Evolutionary conservation across 2,797 vertebrate species (phyloP), one percentile per base, ranked within the genome.

Genomic region (Chaenodraco wilsoni): DNA sequence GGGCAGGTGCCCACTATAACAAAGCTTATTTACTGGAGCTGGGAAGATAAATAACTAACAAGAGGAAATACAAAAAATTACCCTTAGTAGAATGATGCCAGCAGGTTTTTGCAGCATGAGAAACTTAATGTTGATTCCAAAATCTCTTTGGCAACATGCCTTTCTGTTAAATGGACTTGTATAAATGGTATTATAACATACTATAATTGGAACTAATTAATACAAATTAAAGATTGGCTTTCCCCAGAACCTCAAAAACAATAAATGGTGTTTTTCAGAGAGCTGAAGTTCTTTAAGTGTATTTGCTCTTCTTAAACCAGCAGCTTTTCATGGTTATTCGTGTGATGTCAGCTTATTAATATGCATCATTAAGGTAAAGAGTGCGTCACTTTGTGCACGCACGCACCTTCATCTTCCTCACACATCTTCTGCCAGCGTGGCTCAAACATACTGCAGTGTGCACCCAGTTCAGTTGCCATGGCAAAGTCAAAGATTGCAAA

Each of bases 401-500:
- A 2, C 3, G 9, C 16, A 27, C 9, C 2, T 50, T 73, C 2
- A 14, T 69, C 17, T 67, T 11, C 52, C 13, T 44, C 37, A 51
- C 31, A 46, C 63, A 56, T 16, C 7, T 48, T 21, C 55, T 78
- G 63, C 41, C 52, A 63, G 9, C 12, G 16, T 63, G 65, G 3
- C 44, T 49, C 27, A 64, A 7, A 41, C 10, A 27, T 19, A 48
- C 16, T 43, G n/a, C 10, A 65, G 6, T 17, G 51, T 11, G 49
- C 54, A 67, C 49, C 31, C 63, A n/a, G 31, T 69, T 23, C 58
- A 19, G 54, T 76, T 69, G 61, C 43, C 68, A 69, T 64, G 50
- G 27, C 45, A 63, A 61, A 65, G 65, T 67, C 74, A 79, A 76
- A 79, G 70, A 68, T 83, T 27, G 62, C 63, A 57, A 50, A 21